Conservation (phyloP, 2,113 vertebrate species). For the Ascaphus truei region DNA sequence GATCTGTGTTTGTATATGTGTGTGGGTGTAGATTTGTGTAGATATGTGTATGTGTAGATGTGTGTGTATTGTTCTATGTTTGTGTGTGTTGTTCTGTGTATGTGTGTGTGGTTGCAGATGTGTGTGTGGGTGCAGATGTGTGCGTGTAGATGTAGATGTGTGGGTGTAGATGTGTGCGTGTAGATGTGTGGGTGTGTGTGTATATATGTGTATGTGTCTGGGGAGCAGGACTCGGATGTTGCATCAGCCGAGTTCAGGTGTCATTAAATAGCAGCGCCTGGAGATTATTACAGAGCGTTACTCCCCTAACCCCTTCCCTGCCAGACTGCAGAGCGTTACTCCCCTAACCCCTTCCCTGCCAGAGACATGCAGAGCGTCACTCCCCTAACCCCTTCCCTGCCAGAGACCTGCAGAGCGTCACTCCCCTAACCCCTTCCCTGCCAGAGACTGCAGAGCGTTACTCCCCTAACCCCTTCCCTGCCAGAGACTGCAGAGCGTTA, state of each 20-base stretch:
- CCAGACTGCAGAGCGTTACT: not conserved
- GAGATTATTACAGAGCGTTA: not conserved
- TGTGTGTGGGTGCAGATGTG: not conserved
- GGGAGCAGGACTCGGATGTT: constrained; percentile 20
- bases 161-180: constrained; percentile 4
- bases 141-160: not conserved
- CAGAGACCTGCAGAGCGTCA: not conserved
- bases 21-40: too few relatives aligned
- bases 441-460: not conserved
- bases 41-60: too few relatives aligned
- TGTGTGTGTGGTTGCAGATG: too few relatives aligned
- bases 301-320: not conserved
- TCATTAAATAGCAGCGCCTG: constrained; percentile 20
- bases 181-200: not conserved
- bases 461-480: not conserved
- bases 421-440: too few relatives aligned
- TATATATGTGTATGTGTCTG: not conserved
- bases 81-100: too few relatives aligned
- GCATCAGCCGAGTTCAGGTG: constrained; percentile 35
- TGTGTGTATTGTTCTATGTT: too few relatives aligned
- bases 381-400: too few relatives aligned
- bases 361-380: too few relatives aligned
- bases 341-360: not conserved
- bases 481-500: not conserved
- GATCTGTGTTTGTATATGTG: too few relatives aligned